phyloP scores from a whole-genome alignment of 2,797 vertebrate genomes.

The Pseudomugil gertrudae region DNA sequence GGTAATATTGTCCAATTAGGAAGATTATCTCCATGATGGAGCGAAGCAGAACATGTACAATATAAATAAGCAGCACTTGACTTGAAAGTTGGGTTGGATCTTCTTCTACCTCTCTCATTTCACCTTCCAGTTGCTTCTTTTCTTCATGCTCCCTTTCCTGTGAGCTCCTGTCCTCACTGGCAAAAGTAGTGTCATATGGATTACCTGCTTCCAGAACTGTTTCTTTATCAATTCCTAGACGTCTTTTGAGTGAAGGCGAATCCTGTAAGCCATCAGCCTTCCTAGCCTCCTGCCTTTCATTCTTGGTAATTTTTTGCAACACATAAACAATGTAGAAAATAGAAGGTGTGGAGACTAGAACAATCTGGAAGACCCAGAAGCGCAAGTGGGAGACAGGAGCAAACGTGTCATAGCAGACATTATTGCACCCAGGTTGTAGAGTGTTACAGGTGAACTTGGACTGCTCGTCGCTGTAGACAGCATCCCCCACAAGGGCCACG shows the following conservation, averaged over 20 bases:
- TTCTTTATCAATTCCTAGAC: constrained; percentile 37
- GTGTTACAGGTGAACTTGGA: constrained; percentile 81
- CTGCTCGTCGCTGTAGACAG: constrained; percentile 76
- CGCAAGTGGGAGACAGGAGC: constrained; percentile 77
- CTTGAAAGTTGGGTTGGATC: constrained; percentile 69
- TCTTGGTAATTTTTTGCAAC: constrained; percentile 78
- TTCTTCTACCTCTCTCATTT: constrained; percentile 46
- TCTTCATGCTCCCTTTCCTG: constrained; percentile 56
- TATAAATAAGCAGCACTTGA: constrained; percentile 73
- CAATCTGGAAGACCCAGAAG: constrained; percentile 83
- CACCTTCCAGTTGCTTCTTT: constrained; percentile 56
- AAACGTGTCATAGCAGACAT: constrained; percentile 77
- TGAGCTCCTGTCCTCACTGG: constrained; percentile 49
- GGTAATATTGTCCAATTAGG: constrained; percentile 76
- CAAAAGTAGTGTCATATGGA: constrained; percentile 22
- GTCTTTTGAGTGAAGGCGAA: constrained; percentile 21
- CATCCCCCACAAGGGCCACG: constrained; percentile 76
- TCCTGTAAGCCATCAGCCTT: constrained; percentile 35
- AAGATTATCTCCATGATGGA: constrained; percentile 78
- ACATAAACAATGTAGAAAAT: constrained; percentile 78
- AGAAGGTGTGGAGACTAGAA: constrained; percentile 76
- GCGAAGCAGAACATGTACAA: constrained; percentile 72
- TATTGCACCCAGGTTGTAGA: constrained; percentile 79
- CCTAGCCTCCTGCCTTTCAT: constrained; percentile 69
- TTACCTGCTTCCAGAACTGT: constrained; percentile 26